Percentiles rank a stretch among this genome's conserved stretches.
These are phyloP conservation scores for Silurus lanzhouensis DNA, from an alignment of 2,797 vertebrate genomes.

Conservation along the genomic window DNA sequence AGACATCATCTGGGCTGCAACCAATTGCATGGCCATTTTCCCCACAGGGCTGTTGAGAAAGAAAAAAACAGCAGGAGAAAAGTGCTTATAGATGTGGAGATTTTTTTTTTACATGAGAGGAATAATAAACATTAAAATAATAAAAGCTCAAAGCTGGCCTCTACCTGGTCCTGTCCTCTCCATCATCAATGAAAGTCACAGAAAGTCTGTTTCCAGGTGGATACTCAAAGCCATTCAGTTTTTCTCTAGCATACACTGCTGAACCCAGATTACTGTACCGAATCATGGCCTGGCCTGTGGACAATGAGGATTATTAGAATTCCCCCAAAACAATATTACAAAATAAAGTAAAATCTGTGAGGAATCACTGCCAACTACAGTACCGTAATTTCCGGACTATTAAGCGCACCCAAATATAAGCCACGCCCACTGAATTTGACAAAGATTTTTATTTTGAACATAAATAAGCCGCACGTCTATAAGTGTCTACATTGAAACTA, in stretches of 20 bases:
- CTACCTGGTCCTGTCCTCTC: conserved; percentile 87
- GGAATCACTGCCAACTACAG: background rate
- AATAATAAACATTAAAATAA: background rate
- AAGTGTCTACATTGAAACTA: too few relatives aligned
- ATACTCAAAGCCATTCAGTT: conserved; percentile 92
- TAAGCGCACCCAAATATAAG: too few relatives aligned
- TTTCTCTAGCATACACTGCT: conserved; percentile 93
- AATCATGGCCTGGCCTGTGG: conserved; percentile 85
- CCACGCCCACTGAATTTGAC: too few relatives aligned
- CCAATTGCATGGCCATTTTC: conserved; percentile 92
- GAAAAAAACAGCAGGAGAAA: conserved; percentile 1
- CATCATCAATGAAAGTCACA: conserved; percentile 86
- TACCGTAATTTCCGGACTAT: too few relatives aligned
- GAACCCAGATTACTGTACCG: conserved; percentile 91
- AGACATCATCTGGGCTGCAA: conserved; percentile 89
- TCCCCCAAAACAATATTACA: background rate
- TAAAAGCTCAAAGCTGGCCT: conserved; percentile 45
- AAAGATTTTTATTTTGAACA: too few relatives aligned
- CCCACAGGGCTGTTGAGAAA: conserved; percentile 79
- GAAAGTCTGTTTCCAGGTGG: conserved; percentile 90
- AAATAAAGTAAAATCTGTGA: background rate
- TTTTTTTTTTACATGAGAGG: background rate
- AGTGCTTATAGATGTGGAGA: too few relatives aligned
- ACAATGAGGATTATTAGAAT: background rate
- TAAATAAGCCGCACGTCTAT: too few relatives aligned